A percentile compares a stretch with the other conserved stretches of the same genome.
Evolutionary conservation across 2,888 invertebrate species (phyloP).

Genomic region (Eupithecia insigniata): DNA sequence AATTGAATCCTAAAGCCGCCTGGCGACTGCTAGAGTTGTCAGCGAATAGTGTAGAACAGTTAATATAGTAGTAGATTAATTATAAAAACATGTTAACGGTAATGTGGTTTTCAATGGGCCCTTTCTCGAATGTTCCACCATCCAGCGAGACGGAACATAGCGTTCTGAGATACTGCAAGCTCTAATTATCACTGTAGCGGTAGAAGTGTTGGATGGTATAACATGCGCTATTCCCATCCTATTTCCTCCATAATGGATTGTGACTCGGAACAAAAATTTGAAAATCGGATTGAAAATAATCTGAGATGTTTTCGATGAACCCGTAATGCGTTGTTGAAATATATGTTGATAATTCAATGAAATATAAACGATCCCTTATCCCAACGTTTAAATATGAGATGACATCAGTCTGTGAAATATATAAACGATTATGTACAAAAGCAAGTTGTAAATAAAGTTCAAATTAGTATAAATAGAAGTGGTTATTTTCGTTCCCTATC

Average conservation of each 20-base stretch:
- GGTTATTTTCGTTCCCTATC: constrained; percentile 32
- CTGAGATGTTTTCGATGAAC: not conserved
- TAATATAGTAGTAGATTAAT: constrained; percentile 84
- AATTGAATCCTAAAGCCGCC: constrained; percentile 96
- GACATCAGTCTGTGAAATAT: constrained; percentile 22
- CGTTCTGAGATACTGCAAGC: not conserved
- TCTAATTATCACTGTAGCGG: not conserved
- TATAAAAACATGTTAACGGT: constrained; percentile 65
- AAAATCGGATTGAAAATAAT: not conserved
- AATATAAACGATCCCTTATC: not conserved
- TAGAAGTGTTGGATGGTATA: not conserved
- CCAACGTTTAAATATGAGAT: constrained; percentile 19
- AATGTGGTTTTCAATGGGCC: constrained; percentile 58
- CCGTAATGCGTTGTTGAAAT: constrained; percentile 1
- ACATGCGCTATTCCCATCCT: not conserved
- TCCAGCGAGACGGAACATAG: constrained; percentile 1
- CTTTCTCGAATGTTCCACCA: constrained; percentile 37
- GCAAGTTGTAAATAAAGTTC: constrained; percentile 21
- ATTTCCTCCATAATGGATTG: constrained; percentile 4
- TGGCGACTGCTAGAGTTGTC: constrained; percentile 97
- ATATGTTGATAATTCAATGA: constrained; percentile 7
- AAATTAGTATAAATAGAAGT: constrained; percentile 30
- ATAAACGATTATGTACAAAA: constrained; percentile 26
- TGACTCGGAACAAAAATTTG: constrained; percentile 2
- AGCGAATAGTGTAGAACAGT: constrained; percentile 93